Evolutionary conservation across 2,888 invertebrate species (phyloP).

Genomic region (Cryptops parisi): DNA sequence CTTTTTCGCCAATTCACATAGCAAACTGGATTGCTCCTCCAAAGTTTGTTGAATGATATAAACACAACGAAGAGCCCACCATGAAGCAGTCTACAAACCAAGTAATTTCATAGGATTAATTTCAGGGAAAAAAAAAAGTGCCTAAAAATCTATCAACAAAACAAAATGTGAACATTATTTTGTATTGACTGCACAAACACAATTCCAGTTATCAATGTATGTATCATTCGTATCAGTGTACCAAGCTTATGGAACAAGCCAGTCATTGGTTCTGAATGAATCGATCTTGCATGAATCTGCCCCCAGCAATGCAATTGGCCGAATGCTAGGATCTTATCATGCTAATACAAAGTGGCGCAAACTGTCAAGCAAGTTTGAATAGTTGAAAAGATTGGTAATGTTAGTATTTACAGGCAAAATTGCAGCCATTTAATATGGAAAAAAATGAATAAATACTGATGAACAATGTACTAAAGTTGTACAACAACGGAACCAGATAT

Average conservation of each 20-base stretch:
- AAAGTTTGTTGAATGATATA: constrained; percentile 58
- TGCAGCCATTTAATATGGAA: too few species aligned
- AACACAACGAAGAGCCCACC: constrained; percentile 62
- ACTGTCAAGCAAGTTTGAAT: too few species aligned
- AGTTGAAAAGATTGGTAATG: too few species aligned
- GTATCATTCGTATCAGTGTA: background rate
- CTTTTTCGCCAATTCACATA: too few species aligned
- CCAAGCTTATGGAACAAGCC: background rate
- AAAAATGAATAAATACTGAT: background rate
- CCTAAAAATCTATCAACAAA: too few species aligned
- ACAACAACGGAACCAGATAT: too few species aligned
- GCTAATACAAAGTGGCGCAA: too few species aligned
- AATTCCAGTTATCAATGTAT: background rate
- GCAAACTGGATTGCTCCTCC: constrained; percentile 60
- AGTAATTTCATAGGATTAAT: background rate
- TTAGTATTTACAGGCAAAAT: too few species aligned
- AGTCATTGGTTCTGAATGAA: background rate
- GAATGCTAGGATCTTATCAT: background rate
- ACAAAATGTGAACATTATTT: too few species aligned
- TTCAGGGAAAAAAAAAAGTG: background rate
- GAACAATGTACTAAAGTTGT: background rate
- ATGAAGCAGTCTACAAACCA: constrained; percentile 35
- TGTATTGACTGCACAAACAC: too few species aligned
- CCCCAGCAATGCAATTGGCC: background rate
- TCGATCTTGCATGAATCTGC: background rate